Percentiles rank a stretch among this genome's conserved stretches.
phyloP scores from a whole-genome alignment of 1,140 invertebrate genomes.

The Vollenhovia emeryi region DNA sequence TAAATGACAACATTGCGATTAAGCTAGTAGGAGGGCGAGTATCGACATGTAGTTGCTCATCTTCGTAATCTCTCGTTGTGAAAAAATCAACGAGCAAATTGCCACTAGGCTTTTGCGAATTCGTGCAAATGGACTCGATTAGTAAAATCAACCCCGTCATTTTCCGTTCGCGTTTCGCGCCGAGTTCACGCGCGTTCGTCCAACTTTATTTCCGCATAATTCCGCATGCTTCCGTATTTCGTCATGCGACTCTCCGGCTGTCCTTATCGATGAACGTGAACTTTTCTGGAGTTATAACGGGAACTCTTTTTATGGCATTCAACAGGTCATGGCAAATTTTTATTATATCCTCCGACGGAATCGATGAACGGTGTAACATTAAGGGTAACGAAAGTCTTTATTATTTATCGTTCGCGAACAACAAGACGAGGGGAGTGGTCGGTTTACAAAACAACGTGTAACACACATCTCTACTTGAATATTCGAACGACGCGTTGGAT shows the following conservation, averaged over 20 bases:
- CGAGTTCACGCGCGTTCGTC: not conserved
- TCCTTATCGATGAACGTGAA: not conserved
- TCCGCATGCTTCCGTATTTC: not conserved
- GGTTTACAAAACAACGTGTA: slow-evolving; percentile 22
- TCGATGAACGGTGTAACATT: slow-evolving; percentile 9
- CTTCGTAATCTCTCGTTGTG: not conserved
- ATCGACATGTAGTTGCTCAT: not conserved
- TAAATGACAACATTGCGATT: not conserved
- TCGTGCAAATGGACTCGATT: not conserved
- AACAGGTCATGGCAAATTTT: slow-evolving; percentile 35
- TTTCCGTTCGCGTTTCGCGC: not conserved
- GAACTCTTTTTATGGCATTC: not conserved
- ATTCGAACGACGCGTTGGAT: not conserved
- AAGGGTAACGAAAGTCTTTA: slow-evolving; percentile 30
- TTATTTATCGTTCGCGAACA: slow-evolving; percentile 42
- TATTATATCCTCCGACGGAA: not conserved
- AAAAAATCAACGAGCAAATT: not conserved
- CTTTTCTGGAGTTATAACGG: slow-evolving; percentile 7
- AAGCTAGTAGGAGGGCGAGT: not conserved
- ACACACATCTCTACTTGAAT: slow-evolving; percentile 5
- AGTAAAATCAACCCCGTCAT: not conserved
- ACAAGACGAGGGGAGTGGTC: not conserved
- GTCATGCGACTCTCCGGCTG: not conserved
- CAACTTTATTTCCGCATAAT: not conserved
- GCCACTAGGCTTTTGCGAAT: not conserved